Conservation (phyloP, 2,888 invertebrate genomes). For the Athalia cordata region DNA sequence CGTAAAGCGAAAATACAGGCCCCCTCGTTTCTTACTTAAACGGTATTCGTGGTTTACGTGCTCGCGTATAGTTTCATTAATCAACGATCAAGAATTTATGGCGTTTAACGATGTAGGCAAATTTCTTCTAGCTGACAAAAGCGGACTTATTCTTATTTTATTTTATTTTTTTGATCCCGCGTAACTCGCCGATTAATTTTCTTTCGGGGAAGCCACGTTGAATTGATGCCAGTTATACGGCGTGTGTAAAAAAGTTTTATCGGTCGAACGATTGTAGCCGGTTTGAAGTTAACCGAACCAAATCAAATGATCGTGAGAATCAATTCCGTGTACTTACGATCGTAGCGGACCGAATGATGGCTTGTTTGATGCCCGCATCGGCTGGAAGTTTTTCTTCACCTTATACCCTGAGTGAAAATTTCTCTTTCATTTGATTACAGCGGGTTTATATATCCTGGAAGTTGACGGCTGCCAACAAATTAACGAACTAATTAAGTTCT, state of each 20-base stretch:
- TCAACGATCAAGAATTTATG: no score
- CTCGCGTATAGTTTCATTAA: no score
- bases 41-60: neutral
- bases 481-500: constrained; percentile 16
- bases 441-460: constrained; percentile 24
- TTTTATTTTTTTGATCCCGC: no score
- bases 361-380: neutral
- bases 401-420: constrained; percentile 18
- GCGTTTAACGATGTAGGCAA: no score
- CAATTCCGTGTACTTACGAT: neutral
- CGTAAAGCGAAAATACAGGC: constrained; percentile 27
- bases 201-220: neutral
- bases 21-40: neutral
- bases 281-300: constrained; percentile 10
- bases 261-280: neutral
- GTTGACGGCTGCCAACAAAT: constrained; percentile 13
- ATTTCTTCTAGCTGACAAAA: no score
- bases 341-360: neutral
- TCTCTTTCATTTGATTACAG: constrained; percentile 32
- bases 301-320: constrained; percentile 34
- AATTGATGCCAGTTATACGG: neutral
- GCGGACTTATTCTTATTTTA: no score
- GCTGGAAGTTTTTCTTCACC: no score
- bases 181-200: neutral
- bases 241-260: neutral